Percentiles rank a stretch among this genome's conserved stretches.
Evolutionary conservation across 2,797 vertebrate genomes (phyloP).

Genomic region (Sitta carolinensis): DNA sequence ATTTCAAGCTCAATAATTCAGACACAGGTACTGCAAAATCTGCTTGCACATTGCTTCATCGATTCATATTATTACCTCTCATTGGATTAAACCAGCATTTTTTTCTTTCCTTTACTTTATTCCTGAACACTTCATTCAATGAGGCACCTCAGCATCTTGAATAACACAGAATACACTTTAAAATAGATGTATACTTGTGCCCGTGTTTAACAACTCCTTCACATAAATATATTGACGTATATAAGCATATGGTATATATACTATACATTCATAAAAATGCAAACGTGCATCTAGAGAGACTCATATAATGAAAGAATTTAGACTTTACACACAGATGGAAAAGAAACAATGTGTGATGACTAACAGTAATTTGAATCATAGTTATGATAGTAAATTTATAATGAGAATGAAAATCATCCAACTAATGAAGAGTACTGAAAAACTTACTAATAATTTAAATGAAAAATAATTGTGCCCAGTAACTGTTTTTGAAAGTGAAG

Average conservation of each 20-base stretch:
- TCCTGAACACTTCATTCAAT: neutral
- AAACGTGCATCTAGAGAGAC: neutral
- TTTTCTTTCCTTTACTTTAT: neutral
- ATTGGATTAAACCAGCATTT: neutral
- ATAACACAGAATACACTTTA: neutral
- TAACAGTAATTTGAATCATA: neutral
- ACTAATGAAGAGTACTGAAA: neutral
- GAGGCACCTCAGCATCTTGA: neutral
- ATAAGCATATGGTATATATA: neutral
- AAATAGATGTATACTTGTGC: accelerated
- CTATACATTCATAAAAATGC: neutral
- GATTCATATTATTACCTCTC: conserved; percentile 4
- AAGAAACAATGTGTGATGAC: neutral
- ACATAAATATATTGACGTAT: neutral
- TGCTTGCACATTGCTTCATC: neutral
- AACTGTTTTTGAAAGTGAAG: neutral
- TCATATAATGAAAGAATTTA: neutral
- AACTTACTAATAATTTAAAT: neutral
- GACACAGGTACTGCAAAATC: neutral
- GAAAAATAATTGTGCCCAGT: neutral
- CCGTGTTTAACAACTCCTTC: neutral
- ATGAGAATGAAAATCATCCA: neutral
- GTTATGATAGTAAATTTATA: neutral
- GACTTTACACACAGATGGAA: neutral
- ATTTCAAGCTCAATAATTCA: conserved; percentile 53